Conservation (phyloP, 2,888 invertebrate species). For the Drosophila antonietae region DNA sequence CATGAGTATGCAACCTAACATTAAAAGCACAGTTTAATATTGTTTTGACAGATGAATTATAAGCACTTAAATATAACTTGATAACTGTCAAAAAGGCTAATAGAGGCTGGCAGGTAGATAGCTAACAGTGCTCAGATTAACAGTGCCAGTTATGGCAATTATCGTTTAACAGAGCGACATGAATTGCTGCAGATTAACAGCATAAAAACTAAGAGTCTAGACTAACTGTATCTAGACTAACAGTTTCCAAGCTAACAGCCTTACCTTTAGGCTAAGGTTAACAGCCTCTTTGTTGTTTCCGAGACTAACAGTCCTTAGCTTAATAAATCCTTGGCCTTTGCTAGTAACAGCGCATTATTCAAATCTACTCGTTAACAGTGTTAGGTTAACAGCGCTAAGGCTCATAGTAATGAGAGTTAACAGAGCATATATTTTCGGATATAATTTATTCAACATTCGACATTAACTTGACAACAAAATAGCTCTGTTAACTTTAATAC, state of each 20-base stretch:
- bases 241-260: background rate
- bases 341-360: background rate
- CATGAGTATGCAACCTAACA: background rate
- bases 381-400: background rate
- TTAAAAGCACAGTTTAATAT: background rate
- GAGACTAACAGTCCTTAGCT: too few relatives aligned
- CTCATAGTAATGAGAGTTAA: background rate
- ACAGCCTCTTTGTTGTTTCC: too few relatives aligned
- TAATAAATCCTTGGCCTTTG: too few relatives aligned
- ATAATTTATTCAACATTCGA: too few relatives aligned
- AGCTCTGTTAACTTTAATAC: too few relatives aligned
- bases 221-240: background rate
- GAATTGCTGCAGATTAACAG: background rate
- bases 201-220: background rate
- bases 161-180: background rate
- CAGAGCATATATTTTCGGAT: background rate
- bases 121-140: background rate
- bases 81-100: background rate
- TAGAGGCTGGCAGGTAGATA: background rate
- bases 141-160: background rate
- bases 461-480: too few relatives aligned
- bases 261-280: too few relatives aligned
- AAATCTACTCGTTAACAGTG: background rate
- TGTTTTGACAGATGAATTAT: background rate
- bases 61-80: background rate